phyloP scores from a whole-genome alignment of 2,797 vertebrate genomes.

The Taeniopygia guttata region DNA sequence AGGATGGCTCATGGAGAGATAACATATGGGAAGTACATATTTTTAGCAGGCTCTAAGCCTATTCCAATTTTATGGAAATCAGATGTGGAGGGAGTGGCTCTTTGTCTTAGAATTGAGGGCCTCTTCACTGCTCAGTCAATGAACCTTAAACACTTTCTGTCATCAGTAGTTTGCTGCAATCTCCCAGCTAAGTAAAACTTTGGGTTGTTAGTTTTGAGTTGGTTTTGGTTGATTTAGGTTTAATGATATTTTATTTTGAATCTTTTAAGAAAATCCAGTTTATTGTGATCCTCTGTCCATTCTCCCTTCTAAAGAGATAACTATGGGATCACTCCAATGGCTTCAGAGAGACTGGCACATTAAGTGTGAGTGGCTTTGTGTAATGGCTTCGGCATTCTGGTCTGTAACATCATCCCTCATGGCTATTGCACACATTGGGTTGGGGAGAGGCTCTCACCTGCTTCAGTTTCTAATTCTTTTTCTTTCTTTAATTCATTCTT shows the following conservation, averaged over 20 bases:
- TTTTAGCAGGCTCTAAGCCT: background rate
- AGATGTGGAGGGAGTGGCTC: background rate
- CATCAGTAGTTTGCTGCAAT: background rate
- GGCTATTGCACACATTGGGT: fast-evolving
- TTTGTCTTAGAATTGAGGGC: background rate
- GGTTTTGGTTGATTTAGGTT: background rate
- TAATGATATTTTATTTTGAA: background rate
- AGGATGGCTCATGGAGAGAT: background rate
- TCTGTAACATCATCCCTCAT: background rate
- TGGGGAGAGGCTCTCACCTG: background rate
- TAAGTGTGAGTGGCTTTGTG: background rate
- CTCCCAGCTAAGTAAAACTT: background rate
- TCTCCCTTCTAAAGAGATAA: background rate
- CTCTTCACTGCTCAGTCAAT: background rate
- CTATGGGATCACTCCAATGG: background rate
- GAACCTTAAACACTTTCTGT: background rate
- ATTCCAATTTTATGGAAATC: background rate
- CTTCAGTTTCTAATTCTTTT: background rate
- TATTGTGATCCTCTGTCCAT: background rate
- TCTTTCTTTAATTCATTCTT: background rate
- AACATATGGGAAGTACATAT: background rate
- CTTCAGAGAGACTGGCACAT: background rate
- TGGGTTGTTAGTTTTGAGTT: background rate
- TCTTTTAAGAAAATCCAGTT: background rate
- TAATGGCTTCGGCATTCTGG: background rate